Conservation (phyloP, 2,888 invertebrate species). For the Trisateles emortualis region DNA sequence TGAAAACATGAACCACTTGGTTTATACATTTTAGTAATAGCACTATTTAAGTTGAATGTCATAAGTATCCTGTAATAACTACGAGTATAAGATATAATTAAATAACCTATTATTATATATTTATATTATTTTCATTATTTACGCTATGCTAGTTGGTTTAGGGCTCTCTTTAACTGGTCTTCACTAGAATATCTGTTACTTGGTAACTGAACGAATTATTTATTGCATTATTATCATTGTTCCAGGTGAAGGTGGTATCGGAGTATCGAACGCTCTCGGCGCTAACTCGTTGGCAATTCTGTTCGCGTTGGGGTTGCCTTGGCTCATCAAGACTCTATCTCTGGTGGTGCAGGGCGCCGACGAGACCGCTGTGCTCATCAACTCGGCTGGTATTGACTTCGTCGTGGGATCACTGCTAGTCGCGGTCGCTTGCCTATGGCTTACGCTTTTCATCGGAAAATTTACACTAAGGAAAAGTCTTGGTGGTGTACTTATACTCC, state of each 20-base stretch:
- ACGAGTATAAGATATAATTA: too few relatives aligned
- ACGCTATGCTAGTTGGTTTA: too few relatives aligned
- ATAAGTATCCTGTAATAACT: too few relatives aligned
- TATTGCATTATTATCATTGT: conserved; percentile 43
- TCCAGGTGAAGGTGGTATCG: conserved; percentile 94
- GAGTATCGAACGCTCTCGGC: conserved; percentile 94
- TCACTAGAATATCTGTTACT: too few relatives aligned
- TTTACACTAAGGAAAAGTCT: conserved; percentile 90
- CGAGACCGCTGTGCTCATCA: conserved; percentile 87
- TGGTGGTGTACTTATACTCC: conserved; percentile 88
- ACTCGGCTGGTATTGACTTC: conserved; percentile 93
- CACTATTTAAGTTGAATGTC: too few relatives aligned
- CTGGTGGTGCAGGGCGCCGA: conserved; percentile 79
- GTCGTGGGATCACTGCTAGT: conserved; percentile 92
- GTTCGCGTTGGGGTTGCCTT: conserved; percentile 93
- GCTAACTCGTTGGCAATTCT: conserved; percentile 95
- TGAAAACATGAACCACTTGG: too few relatives aligned
- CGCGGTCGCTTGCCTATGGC: conserved; percentile 90
- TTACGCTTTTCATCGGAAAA: conserved; percentile 89
- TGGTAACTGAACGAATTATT: conserved; percentile 14
- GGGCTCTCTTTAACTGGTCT: too few relatives aligned
- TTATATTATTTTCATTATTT: too few relatives aligned
- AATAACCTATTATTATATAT: too few relatives aligned
- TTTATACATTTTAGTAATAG: too few relatives aligned
- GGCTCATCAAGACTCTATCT: conserved; percentile 92